Evolutionary conservation across 2,888 invertebrate species (phyloP), one percentile per base, ranked within the genome.

Genomic region (Anaspis maculata): DNA sequence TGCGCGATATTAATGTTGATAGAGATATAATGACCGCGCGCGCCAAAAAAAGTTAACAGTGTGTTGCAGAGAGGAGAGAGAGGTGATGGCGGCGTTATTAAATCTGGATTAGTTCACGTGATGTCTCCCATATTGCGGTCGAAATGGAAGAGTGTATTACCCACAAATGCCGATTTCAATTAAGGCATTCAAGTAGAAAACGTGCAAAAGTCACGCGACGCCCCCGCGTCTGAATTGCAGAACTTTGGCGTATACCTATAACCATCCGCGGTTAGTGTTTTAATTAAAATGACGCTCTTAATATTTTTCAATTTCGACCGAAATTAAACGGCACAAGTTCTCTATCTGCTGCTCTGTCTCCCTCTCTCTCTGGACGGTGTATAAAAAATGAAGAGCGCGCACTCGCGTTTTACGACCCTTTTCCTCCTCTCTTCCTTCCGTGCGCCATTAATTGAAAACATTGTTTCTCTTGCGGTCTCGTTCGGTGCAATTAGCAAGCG

Each of bases 231-330:
- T 25, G 25, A 35, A 37, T 30, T 28, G 30, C 29, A 30, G 30
- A 42, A 42, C 28, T 42, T 42, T 19, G 13, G 31, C 32, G 15
- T 14, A 27, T 43, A 49, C 54, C 52, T 50, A 51, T 46, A 51
- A 49, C 49, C 50, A 37, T 46, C 47, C 41, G 46, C 51, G 37
- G 49, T 45, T 54, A 55, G 51, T 51, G 54, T 56, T 61, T 62
- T 62, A 61, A 62, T 62, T 62, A 62, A 62, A 62, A 61, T 54
- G 57, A 54, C 56, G 56, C 55, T 57, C 59, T 60, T 60, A 59
- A 62, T 61, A 62, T 61, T 61, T 62, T 61, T 59, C 59, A 61
- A 59, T 61, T 61, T 56, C 52, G 52, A 45, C 53, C 51, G 54
- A 54, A 61, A 61, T 62, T 59, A 59, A 60, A 60, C 52, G 57